Conservation (phyloP, 1,140 invertebrate genomes). For the Eufriesea mexicana region DNA sequence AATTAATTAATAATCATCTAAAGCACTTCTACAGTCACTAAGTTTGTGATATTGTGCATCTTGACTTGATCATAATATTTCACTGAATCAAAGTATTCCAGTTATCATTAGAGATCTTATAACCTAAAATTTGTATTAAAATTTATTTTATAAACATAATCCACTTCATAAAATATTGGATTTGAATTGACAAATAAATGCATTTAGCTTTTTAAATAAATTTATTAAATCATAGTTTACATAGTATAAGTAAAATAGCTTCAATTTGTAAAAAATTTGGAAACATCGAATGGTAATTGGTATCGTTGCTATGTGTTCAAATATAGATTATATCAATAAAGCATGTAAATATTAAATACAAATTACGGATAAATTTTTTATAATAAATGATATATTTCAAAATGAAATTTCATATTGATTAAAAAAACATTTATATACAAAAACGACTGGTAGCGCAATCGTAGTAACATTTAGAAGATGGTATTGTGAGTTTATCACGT, state of each 20-base stretch:
- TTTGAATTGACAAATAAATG: conserved; percentile 14
- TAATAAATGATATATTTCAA: neutral
- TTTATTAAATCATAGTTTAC: neutral
- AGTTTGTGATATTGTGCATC: neutral
- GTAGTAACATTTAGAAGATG: conserved; percentile 1
- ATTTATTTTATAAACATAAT: neutral
- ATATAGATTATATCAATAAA: conserved; percentile 12
- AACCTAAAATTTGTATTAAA: conserved; percentile 23
- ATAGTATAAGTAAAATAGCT: neutral
- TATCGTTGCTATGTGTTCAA: neutral
- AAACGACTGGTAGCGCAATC: neutral
- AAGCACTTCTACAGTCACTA: neutral
- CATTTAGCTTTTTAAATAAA: neutral
- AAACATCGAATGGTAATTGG: neutral
- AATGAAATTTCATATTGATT: neutral
- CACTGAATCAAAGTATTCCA: conserved; percentile 4
- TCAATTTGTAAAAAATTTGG: neutral
- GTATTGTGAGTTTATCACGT: conserved; percentile 40
- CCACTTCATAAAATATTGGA: neutral
- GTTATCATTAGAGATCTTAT: conserved; percentile 1
- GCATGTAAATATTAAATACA: neutral
- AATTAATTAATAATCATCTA: conserved; percentile 23
- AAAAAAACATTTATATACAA: neutral
- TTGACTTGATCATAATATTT: neutral
- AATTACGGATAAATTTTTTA: neutral